These are phyloP conservation scores for Calycopis cecrops DNA, from an alignment of 1,140 invertebrate species.

Conservation along the genomic window DNA sequence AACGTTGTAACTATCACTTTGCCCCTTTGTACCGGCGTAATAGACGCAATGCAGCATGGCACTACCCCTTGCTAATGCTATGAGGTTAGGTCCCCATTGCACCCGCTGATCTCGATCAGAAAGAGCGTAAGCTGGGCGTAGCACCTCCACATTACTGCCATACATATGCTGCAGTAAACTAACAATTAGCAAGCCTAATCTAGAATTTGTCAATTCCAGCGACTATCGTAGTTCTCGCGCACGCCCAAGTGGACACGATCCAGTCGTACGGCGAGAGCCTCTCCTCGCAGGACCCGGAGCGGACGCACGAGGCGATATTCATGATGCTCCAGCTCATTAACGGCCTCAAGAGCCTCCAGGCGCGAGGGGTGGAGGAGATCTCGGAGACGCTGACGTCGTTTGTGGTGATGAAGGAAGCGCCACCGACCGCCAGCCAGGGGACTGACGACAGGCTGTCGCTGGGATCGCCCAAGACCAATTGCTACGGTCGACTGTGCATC, in stretches of 20 bases:
- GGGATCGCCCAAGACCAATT: constrained; percentile 68
- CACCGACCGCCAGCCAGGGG: constrained; percentile 27
- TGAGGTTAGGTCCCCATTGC: too few relatives aligned
- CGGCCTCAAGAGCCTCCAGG: constrained; percentile 88
- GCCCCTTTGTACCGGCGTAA: too few relatives aligned
- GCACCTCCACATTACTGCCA: too few relatives aligned
- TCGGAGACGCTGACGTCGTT: constrained; percentile 80
- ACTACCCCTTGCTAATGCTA: too few relatives aligned
- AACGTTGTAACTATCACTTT: too few relatives aligned
- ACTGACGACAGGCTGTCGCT: constrained; percentile 38
- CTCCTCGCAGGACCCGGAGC: constrained; percentile 67
- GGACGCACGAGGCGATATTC: constrained; percentile 76
- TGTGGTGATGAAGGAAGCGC: constrained; percentile 76
- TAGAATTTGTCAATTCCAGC: constrained; percentile 66
- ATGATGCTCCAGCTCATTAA: constrained; percentile 88
- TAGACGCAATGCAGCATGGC: too few relatives aligned
- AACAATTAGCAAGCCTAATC: too few relatives aligned
- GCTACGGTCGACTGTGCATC: constrained; percentile 80
- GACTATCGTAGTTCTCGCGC: constrained; percentile 83
- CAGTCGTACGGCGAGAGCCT: constrained; percentile 78
- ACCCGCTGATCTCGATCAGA: too few relatives aligned
- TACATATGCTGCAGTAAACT: too few relatives aligned
- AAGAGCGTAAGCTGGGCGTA: too few relatives aligned
- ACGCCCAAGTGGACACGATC: constrained; percentile 82
- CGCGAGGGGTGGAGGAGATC: constrained; percentile 87